Base-by-base conservation (phyloP, 2,888 invertebrate genomes). In the Drosophila subsilvestris region DNA sequence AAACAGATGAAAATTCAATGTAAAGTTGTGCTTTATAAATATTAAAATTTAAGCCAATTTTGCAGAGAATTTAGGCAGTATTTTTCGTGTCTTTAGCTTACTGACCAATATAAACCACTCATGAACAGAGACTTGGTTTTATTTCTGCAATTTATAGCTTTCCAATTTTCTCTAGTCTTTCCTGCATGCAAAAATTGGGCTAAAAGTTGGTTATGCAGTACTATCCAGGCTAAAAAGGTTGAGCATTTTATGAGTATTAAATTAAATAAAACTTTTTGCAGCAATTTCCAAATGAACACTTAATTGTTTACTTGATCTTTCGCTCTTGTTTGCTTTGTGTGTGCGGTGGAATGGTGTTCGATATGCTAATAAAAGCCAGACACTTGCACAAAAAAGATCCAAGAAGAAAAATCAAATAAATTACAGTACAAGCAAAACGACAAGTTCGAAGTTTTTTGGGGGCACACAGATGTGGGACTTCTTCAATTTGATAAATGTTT, bases 401-500 rank as follows among this genome's bases (percentile, higher is more conserved):
- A 42, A 61, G 51, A 53, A 27, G 44, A 9, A 51, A 50, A 60
- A 51, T 37, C 60, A 7, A 60, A 62, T 81, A 84, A 84, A 81
- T 81, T 74, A 75, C 47, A 63, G 44, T 43, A 45, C 48, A 70
- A 73, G 63, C 80, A 73, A 62, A 25, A 67, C 9, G 61, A 72
- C 70, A 82, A 77, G 53, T 61, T 75, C 67, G 49, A 74, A 71
- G 55, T 66, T 65, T 50, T 51, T 6, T 44, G 20, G 18, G 43
- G 56, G 49, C 5, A 25, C 22, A 22, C 22, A 22, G 22, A 22
- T 47, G 42, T 32, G 48, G 42, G 50, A 78, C 82, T 70, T 58
- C 71, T 77, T 75, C 54, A 55, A 63, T 69, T 82, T 83, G 82
- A 82, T 85, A 86, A 83, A 83, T 37, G 37, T 82, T 80, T 72